Percentiles rank a stretch among this genome's conserved stretches.
Evolutionary conservation across 2,113 vertebrate genomes (phyloP).

Genomic region (Varanus salvator): DNA sequence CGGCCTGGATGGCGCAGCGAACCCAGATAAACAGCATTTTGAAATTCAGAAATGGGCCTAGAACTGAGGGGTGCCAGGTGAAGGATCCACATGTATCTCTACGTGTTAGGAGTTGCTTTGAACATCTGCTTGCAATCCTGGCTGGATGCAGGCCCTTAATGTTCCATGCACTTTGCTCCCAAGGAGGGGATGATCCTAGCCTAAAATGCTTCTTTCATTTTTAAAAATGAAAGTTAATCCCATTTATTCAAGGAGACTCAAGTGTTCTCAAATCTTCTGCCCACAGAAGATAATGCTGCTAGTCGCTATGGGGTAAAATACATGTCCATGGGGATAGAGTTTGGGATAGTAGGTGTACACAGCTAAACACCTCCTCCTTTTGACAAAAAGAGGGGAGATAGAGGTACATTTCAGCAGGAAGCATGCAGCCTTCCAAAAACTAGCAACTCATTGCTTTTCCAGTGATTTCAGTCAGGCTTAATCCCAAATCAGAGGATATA

Average conservation of each 20-base stretch:
- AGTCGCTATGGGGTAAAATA: not conserved
- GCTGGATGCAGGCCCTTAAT: not conserved
- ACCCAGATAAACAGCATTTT: not conserved
- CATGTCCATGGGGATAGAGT: not conserved
- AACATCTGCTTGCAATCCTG: not conserved
- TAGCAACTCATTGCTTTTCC: not conserved
- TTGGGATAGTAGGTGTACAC: no score
- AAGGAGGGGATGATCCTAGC: no score
- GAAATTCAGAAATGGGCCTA: not conserved
- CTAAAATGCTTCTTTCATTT: no score
- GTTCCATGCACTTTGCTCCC: no score
- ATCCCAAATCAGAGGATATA: not conserved
- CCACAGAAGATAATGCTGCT: no score
- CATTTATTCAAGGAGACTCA: not conserved
- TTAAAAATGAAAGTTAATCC: not conserved
- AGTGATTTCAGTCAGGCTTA: not conserved
- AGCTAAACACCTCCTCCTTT: not conserved
- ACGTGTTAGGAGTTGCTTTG: no score
- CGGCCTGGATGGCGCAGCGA: slow-evolving; percentile 1
- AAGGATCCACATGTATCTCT: not conserved
- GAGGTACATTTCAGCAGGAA: not conserved
- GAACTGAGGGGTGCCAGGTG: slow-evolving; percentile 9
- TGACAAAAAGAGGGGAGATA: not conserved
- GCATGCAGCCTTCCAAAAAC: not conserved
- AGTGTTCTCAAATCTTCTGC: not conserved